Conservation (phyloP, 2,113 vertebrate species). For the Calyptomena viridis region DNA sequence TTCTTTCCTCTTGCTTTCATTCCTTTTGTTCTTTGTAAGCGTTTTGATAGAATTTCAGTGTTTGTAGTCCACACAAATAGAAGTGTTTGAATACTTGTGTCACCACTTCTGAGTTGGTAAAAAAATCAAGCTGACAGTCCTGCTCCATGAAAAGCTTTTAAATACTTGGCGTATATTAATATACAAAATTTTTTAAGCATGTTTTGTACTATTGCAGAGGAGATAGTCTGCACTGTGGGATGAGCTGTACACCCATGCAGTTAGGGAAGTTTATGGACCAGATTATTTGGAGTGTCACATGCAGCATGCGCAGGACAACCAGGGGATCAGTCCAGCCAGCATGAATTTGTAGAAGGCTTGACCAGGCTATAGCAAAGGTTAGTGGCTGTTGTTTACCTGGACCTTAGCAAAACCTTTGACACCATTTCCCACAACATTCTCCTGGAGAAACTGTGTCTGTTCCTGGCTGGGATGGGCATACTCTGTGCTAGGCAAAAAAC, state of each 20-base stretch:
- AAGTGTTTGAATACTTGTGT: not conserved
- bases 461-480: fast-evolving
- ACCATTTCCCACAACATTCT: not conserved
- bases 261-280: not conserved
- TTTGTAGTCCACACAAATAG: not conserved
- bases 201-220: not conserved
- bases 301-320: not conserved
- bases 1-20: not conserved
- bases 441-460: not conserved
- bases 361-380: not conserved
- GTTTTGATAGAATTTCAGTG: not conserved
- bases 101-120: not conserved
- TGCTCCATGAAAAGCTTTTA: not conserved
- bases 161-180: not conserved
- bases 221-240: not conserved
- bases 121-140: not conserved
- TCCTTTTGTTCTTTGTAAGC: not conserved
- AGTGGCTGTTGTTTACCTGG: not conserved
- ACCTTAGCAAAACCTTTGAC: not conserved
- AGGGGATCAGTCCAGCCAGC: not conserved
- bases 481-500: not conserved
- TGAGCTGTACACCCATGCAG: not conserved
- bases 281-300: not conserved
- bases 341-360: not conserved
- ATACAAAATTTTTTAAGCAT: not conserved